A percentile compares a stretch with the other conserved stretches of the same genome.
Evolutionary conservation across 2,888 invertebrate genomes (phyloP).

Genomic region (Drosophila birchii): DNA sequence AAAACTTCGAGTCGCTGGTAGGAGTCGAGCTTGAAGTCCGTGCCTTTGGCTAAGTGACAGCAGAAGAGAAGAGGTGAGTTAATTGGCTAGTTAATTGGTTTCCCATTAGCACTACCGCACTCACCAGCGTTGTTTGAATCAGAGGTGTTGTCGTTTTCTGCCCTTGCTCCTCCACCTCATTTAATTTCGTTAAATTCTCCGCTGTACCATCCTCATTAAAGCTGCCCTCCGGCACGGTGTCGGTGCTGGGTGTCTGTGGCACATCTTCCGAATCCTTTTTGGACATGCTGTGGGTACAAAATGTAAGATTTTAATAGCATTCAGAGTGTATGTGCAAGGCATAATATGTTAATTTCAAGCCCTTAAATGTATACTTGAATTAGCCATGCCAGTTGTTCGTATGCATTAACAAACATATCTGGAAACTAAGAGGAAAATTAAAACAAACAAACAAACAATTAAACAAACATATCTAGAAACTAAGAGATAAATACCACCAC

Average conservation of each 20-base stretch:
- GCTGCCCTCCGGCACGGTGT: slow-evolving; percentile 74
- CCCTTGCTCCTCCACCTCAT: slow-evolving; percentile 62
- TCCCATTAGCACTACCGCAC: slow-evolving; percentile 76
- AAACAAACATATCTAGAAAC: no score
- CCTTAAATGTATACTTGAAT: no score
- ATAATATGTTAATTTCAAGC: no score
- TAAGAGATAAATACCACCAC: no score
- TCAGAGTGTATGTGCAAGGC: background rate
- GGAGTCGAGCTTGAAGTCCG: slow-evolving; percentile 74
- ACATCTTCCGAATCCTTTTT: slow-evolving; percentile 81
- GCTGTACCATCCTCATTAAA: slow-evolving; percentile 77
- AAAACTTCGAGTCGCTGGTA: slow-evolving; percentile 83
- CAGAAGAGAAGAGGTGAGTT: background rate
- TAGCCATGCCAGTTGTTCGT: no score
- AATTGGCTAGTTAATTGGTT: slow-evolving; percentile 60
- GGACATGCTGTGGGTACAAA: slow-evolving; percentile 65
- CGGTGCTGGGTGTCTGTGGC: slow-evolving; percentile 79
- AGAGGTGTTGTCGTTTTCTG: slow-evolving; percentile 68
- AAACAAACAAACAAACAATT: no score
- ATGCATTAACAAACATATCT: no score
- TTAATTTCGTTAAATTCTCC: slow-evolving; percentile 71
- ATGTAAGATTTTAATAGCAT: background rate
- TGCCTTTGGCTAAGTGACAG: slow-evolving; percentile 81
- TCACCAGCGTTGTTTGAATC: slow-evolving; percentile 90
- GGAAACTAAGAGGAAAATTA: no score